These are phyloP conservation scores for Chaetophractus vellerosus DNA, from an alignment of 2,797 vertebrate genomes.

Conservation along the genomic window DNA sequence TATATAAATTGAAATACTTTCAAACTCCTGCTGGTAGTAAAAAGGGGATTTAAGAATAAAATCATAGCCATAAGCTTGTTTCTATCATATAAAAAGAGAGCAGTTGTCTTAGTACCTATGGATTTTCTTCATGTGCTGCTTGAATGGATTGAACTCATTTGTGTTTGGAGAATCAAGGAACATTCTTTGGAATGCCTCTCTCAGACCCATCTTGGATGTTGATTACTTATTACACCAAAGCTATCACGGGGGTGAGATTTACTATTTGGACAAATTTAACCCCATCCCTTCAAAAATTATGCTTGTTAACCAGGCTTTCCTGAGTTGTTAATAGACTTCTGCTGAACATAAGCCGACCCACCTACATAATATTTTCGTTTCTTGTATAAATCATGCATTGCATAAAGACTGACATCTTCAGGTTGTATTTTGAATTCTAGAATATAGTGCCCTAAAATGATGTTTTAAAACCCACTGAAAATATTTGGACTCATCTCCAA, in stretches of 20 bases:
- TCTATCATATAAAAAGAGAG: conserved; percentile 66
- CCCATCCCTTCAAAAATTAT: conserved; percentile 66
- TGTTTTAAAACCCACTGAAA: conserved; percentile 70
- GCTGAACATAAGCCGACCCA: conserved; percentile 68
- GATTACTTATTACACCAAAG: conserved; percentile 69
- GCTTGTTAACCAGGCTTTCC: conserved; percentile 57
- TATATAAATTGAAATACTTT: conserved; percentile 79
- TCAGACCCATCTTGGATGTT: conserved; percentile 66
- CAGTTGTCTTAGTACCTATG: conserved; percentile 64
- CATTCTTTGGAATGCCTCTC: conserved; percentile 74
- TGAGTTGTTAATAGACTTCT: conserved; percentile 63
- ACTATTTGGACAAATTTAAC: conserved; percentile 12
- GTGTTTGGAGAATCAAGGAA: conserved; percentile 65
- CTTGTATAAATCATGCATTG: conserved; percentile 67
- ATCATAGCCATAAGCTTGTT: conserved; percentile 84
- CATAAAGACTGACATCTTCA: conserved; percentile 64
- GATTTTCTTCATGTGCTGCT: conserved; percentile 66
- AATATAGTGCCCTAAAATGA: conserved; percentile 68
- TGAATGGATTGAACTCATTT: conserved; percentile 69
- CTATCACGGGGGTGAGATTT: conserved; percentile 67
- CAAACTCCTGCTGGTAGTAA: conserved; percentile 83
- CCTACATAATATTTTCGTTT: conserved; percentile 67
- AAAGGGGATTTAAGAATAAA: conserved; percentile 84
- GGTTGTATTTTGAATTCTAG: conserved; percentile 57
- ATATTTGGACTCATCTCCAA: conserved; percentile 64